Evolutionary conservation across 2,797 vertebrate genomes (phyloP), one percentile per base, ranked within the genome.

Genomic region (Rhincodon typus): DNA sequence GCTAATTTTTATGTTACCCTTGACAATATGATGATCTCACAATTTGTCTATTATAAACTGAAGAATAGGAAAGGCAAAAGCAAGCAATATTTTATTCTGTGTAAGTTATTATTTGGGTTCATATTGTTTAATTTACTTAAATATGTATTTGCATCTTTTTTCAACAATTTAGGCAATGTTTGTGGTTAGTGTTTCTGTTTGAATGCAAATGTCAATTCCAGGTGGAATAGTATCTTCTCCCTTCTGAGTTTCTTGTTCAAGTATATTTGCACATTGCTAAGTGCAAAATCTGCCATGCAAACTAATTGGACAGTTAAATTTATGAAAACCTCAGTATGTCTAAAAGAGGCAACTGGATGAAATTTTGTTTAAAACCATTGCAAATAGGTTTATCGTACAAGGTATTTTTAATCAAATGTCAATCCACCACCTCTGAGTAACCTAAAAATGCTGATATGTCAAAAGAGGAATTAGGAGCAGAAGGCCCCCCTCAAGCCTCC

Each of bases 11-110:
- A 97, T 96, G 97, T 97, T 96, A 98, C 97, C 96, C 97, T 97
- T 96, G 97, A 97, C 96, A 95, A 97, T 95, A 97, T 97, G 95
- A 97, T 97, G 96, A 97, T 97, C 95, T 98, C 97, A 69, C 97
- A 97, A 96, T 98, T 98, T 96, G 95, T 96, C 88, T 97, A 97
- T 96, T 97, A 97, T 62, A 98, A 98, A 96, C 97, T 98, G 96
- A 98, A 98, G 96, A 98, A 98, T 96, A 97, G 96, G 96, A 97
- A 97, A 96, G 96, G 96, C 88, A 96, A 96, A 97, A 97, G 97
- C 97, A 97, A 97, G 96, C 38, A 34, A 70, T 27, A 53, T 72
- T 91, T 46, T 96, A 23, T 95, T 69, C 42, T 69, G 25, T 4
- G 23, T 72, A 95, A 17, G 3, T 91, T 94, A 57, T 96, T 96